Evolutionary conservation across 2,888 invertebrate species (phyloP), one percentile per base, ranked within the genome.

Genomic region (Cepaea hortensis): DNA sequence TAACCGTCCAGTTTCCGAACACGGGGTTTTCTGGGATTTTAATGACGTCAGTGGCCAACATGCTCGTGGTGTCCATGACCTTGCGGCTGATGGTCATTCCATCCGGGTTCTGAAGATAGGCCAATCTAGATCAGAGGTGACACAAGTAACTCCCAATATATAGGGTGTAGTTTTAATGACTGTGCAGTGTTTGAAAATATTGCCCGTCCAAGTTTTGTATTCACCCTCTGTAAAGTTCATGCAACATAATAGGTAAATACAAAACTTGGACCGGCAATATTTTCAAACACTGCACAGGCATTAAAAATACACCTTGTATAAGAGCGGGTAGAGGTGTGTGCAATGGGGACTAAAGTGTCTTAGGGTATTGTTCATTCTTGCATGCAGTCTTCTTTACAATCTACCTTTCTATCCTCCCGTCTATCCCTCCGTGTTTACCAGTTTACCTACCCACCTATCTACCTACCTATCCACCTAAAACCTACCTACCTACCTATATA

Each of bases 1-100:
- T 88, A 18, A 90, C 89, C 2, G 90, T 91, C 90, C 91, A 91
- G 79, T 90, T 88, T 1, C 91, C 91, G 48, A 88, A 86, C 11
- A 90, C 90, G 1, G 90, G 89, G 50, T 90, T 87, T 0, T 89
- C 88, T 5, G 91, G 90, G n/a, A 91, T 89, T 35, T 89, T 88
- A 68, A 91, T 84, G 1, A 87, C 85, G 68, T 90, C 88, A 68
- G 76, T 76, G 65, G 87, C 81, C 61, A 91, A 89, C 55, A 88
- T 75, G 50, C 55, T 77, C 0, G 85, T 85, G 72, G 83, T 87
- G 3, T 88, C 81, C 23, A 79, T 79, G 7, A 84, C 76, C 23
- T 87, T 87, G 75, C 90, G 85, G 23, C 89, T 89, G 23, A 90
- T 89, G 7, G 89, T 88, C 20, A 89, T 77, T 0, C 87, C 87